Base-by-base conservation (phyloP, 2,113 vertebrate genomes). In the Phaethornis superciliosus region DNA sequence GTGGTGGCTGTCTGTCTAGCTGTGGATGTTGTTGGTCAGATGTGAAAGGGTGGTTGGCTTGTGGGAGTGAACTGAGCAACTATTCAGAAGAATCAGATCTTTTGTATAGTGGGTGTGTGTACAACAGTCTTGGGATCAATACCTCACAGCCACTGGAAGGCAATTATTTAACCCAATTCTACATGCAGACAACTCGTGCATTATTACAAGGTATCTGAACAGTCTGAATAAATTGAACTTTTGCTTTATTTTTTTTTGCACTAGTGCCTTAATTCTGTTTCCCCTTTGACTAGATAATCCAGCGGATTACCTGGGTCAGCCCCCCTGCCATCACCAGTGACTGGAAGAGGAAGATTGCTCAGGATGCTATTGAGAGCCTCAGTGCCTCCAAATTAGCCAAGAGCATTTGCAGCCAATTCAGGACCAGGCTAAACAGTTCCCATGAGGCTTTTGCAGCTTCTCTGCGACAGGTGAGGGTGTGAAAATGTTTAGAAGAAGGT, bases 381-480 rank as follows among this genome's bases (percentile, higher is more conserved):
- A 99, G 99, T 2, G 99, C 99, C 5, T 99, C 99, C 91, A 99
- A 99, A 88, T 96, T 99, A 93, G 99, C 99, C 83, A 99, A 98
- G 96, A 99, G 99, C 97, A 99, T 99, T 93, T 99, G 99, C 94
- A 99, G 99, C 92, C 99, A 99, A 82, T 99, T 99, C 96, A 98
- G 99, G 37, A 99, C 99, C 9, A 98, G 99, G 22, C 98, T 99
- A 23, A 99, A 99, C 96, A 99, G 99, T 89, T 99, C 99, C 70
- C 99, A 99, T 1, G 99, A 99, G 79, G 99, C 99, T 62, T 99
- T 99, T 51, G 99, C 98, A 9, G 98, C 98, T n/a, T 99, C 99
- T 21, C 97, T 99, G 88, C 96, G 98, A 47, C 99, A 99, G 99
- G 99, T 99, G 71, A 68, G 96, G 32, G 67, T 74, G 33, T 33